Conservation (phyloP, 2,888 invertebrate species). For the Sarcophaga carnaria region DNA sequence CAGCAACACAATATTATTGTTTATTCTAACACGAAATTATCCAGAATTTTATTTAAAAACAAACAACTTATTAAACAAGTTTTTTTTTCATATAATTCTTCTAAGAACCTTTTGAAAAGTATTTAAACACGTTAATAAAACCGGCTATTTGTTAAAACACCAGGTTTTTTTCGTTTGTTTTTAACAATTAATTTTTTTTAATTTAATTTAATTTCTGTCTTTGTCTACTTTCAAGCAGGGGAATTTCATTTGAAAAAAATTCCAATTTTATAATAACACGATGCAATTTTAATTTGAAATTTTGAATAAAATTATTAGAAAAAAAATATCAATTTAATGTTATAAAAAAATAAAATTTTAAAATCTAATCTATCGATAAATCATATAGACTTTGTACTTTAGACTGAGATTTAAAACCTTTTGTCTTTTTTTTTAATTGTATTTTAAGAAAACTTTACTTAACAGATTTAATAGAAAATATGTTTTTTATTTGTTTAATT, state of each 20-base stretch:
- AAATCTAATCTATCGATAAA: not conserved
- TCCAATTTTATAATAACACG: not conserved
- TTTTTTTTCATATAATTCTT: no score
- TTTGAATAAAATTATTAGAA: not conserved
- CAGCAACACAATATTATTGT: no score
- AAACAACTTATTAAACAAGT: no score
- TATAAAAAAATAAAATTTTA: not conserved
- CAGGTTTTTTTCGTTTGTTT: not conserved
- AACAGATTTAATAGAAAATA: no score
- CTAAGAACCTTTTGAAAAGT: no score
- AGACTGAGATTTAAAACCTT: not conserved
- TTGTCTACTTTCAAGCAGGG: not conserved
- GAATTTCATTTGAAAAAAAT: not conserved
- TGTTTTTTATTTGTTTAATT: no score
- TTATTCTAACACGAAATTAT: no score
- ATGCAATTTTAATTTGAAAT: not conserved
- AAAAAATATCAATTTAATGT: not conserved
- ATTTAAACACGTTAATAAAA: constrained; percentile 16
- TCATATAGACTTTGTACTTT: not conserved
- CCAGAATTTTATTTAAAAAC: no score
- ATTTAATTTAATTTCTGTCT: not conserved
- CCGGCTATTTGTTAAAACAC: not conserved
- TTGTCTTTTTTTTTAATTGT: not conserved
- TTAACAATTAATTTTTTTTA: not conserved
- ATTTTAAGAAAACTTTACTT: no score